Percentiles rank a stretch among this genome's conserved stretches.
These are phyloP conservation scores for Oceanodroma leucorhoa DNA, from an alignment of 2,797 vertebrate species.

Conservation along the genomic window DNA sequence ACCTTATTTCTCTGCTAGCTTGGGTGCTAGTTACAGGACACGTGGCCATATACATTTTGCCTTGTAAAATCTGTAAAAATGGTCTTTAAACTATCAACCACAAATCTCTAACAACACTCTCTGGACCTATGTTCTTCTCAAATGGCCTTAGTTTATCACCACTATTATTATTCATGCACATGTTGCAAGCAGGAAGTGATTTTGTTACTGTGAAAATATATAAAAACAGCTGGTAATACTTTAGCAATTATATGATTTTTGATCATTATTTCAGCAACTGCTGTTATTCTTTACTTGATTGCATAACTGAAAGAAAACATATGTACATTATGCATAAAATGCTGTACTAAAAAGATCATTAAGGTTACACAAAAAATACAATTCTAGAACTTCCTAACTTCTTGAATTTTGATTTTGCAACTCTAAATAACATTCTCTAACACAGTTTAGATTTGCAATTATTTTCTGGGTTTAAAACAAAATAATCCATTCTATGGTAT, in stretches of 20 bases:
- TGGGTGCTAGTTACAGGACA: neutral
- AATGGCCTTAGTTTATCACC: neutral
- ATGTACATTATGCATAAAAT: fast-evolving
- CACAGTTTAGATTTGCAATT: neutral
- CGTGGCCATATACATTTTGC: neutral
- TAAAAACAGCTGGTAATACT: neutral
- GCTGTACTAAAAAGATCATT: neutral
- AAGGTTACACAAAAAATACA: neutral
- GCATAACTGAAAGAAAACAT: neutral
- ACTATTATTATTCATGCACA: fast-evolving
- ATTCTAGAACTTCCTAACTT: neutral
- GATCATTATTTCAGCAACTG: neutral
- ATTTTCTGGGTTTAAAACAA: neutral
- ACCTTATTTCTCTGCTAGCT: neutral
- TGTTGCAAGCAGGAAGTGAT: neutral
- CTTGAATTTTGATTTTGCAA: neutral
- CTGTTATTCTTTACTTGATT: neutral
- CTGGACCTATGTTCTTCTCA: neutral
- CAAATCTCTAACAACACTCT: neutral
- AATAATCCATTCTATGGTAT: neutral
- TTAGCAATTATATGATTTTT: neutral
- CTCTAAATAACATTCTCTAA: neutral
- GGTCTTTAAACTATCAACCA: neutral
- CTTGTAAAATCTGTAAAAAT: neutral
- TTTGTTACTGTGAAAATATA: neutral